A percentile compares a stretch with the other conserved stretches of the same genome.
Conservation (phyloP, 2,113 vertebrate species). For the Eudyptes chrysolophus region DNA sequence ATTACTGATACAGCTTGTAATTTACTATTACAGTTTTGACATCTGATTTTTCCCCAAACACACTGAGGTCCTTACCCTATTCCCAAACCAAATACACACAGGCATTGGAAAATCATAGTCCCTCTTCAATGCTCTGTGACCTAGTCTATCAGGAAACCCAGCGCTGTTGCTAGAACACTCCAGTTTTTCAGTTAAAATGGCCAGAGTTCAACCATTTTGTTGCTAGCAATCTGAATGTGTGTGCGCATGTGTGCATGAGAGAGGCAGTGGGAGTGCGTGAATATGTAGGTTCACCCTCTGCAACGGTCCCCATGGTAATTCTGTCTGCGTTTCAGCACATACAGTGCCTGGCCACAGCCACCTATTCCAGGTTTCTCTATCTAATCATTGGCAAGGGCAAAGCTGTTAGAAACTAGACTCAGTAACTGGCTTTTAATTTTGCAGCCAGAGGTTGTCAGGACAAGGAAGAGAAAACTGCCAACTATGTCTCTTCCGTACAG, state of each 20-base stretch:
- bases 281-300: neutral
- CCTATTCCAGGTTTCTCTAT: conserved; percentile 16
- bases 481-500: conserved; percentile 1
- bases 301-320: neutral
- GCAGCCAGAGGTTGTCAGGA: conserved; percentile 67
- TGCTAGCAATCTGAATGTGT: neutral
- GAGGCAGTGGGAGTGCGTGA: neutral
- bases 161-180: neutral
- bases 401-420: neutral
- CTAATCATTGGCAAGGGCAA: conserved; percentile 33
- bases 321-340: neutral
- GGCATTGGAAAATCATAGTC: neutral
- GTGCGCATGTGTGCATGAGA: neutral
- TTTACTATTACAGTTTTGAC: neutral
- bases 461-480: conserved; percentile 61
- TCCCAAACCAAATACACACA: neutral
- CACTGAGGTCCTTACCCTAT: neutral
- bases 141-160: neutral
- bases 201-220: neutral
- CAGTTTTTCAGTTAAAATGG: neutral
- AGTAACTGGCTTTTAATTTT: conserved; percentile 40
- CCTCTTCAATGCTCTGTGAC: neutral
- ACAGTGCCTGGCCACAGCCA: neutral
- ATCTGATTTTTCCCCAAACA: neutral
- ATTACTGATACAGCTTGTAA: neutral